Percentiles rank a stretch among this genome's conserved stretches.
phyloP scores from a whole-genome alignment of 2,888 invertebrate species.

The Dermolepida albohirtum region DNA sequence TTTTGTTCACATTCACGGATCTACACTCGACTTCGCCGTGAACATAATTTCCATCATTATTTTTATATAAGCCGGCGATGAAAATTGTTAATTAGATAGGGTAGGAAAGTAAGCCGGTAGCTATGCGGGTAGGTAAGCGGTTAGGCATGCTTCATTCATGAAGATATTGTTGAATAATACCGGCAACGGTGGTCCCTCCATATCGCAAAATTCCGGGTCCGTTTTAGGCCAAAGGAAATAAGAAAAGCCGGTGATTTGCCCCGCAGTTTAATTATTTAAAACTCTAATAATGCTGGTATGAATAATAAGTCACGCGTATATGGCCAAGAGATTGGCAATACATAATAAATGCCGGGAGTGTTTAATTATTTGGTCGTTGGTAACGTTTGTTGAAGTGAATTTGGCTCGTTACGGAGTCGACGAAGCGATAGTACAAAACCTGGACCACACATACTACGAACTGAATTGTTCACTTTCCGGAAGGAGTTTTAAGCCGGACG shows the following conservation, averaged over 20 bases:
- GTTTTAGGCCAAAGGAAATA: conserved; percentile 45
- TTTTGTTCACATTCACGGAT: conserved; percentile 8
- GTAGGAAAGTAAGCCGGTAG: conserved; percentile 1
- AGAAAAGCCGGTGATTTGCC: conserved; percentile 51
- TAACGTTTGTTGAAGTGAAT: conserved; percentile 51
- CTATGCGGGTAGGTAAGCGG: conserved; percentile 9
- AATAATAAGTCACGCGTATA: conserved; percentile 64
- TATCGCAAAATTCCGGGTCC: conserved; percentile 20
- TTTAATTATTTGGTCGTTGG: conserved; percentile 61
- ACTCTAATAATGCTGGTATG: conserved; percentile 64
- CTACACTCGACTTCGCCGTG: not conserved
- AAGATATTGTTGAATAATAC: conserved; percentile 31
- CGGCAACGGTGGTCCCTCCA: conserved; percentile 6
- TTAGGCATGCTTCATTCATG: not conserved
- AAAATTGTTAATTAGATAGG: conserved; percentile 31
- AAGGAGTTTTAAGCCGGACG: too few species aligned
- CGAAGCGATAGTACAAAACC: not conserved
- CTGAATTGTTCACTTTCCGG: too few species aligned
- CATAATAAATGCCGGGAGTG: conserved; percentile 61
- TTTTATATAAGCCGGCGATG: conserved; percentile 23
- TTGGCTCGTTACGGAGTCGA: conserved; percentile 41
- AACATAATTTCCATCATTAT: conserved; percentile 29
- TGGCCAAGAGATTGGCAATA: conserved; percentile 61
- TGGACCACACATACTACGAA: too few species aligned
- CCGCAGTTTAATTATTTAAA: conserved; percentile 59